A percentile compares a stretch with the other conserved stretches of the same genome.
These are phyloP conservation scores for Macrobrachium rosenbergii DNA, from an alignment of 1,140 invertebrate genomes.

Conservation along the genomic window DNA sequence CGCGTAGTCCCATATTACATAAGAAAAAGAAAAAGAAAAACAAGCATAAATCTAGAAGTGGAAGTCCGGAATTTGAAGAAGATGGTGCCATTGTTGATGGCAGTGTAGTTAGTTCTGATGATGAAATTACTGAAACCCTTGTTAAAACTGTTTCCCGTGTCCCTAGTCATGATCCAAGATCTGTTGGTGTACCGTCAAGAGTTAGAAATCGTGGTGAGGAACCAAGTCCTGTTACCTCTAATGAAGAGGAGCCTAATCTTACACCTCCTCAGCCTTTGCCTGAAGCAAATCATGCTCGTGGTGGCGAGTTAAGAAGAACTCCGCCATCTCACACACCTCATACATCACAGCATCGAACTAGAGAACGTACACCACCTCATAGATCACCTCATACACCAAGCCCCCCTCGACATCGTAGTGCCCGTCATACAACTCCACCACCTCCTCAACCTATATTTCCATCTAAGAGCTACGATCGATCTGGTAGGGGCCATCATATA, in stretches of 20 bases:
- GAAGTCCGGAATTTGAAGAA: conserved; percentile 57
- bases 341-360: conserved; percentile 35
- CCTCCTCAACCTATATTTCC: conserved; percentile 30
- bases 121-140: conserved; percentile 51
- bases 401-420: conserved; percentile 42
- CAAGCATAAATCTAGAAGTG: conserved; percentile 64
- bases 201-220: conserved; percentile 54
- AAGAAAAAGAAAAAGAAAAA: conserved; percentile 66
- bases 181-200: conserved; percentile 47
- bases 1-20: conserved; percentile 60
- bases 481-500: conserved; percentile 47
- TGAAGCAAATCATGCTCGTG: conserved; percentile 52
- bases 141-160: conserved; percentile 45
- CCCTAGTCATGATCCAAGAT: conserved; percentile 62
- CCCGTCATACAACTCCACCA: conserved; percentile 33
- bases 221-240: conserved; percentile 56
- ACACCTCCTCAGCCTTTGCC: conserved; percentile 47
- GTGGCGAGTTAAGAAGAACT: conserved; percentile 35
- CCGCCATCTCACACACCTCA: conserved; percentile 38
- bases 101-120: conserved; percentile 54
- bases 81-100: conserved; percentile 35
- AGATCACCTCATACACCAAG: conserved; percentile 46
- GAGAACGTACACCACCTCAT: conserved; percentile 25
- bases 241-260: conserved; percentile 43
- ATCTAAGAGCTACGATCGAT: conserved; percentile 50